Evolutionary conservation across 2,888 invertebrate species (phyloP), one percentile per base, ranked within the genome.

Genomic region (Limnephilus marmoratus): DNA sequence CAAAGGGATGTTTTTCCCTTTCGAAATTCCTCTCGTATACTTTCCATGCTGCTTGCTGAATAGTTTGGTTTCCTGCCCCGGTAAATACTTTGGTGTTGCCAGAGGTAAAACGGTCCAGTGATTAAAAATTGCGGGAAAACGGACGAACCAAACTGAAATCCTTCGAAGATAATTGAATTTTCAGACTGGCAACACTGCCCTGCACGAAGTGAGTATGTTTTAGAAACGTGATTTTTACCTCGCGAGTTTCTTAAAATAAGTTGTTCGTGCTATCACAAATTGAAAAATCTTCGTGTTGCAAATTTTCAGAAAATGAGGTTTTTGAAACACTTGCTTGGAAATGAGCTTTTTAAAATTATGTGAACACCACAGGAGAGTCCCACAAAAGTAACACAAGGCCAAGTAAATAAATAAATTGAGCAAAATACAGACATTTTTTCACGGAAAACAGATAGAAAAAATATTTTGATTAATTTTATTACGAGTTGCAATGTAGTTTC

Each of bases 1-100:
- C 53, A 88, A 88, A 88, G 88, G 88, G 68, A 68, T 88, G 88
- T 88, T 53, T 88, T 88, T 88, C 88, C 68, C 29, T 88, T 15
- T n/a, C 53, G 88, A 68, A 53, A 88, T 88, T 68, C 88, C 68
- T 29, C 68, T 37, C 2, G 80, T 53, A 34, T 31, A 88, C 88
- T 88, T 88, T 53, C 88, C 31, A 53, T 13, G 18, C 68, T 87
- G 68, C 68, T n/a, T 88, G 53, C 37, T 88, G 53, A 53, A 53
- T 88, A 88, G 88, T 88, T 85, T 31, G 88, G 49, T 41, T 41
- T 13, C 86, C 45, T 37, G 68, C 88, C 34, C 37, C 85, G 34
- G 88, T 68, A 88, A 88, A 68, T 53, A 68, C 68, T 88, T 53
- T 37, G 68, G 31, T 68, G 88, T 37, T 88, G 68, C 34, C 45